Base-by-base conservation (phyloP, 2,888 invertebrate species). In the Rhopalosiphum nymphaeae region DNA sequence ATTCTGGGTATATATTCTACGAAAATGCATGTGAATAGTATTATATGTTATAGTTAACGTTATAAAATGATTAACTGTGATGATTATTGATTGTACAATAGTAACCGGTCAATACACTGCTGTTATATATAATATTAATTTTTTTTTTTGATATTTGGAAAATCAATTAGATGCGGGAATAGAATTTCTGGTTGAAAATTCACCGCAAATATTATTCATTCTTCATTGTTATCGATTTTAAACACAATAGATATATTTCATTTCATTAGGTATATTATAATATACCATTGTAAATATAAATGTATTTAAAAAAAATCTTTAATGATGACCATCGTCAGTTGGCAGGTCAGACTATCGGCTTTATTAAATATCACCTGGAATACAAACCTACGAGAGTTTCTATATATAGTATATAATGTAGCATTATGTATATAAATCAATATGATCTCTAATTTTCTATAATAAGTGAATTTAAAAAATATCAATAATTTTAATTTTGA, bases 401-500 rank as follows among this genome's bases (percentile, higher is more conserved):
- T 25, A 44, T 44, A 25, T 11, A 21, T 26, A 29, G 4, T 42
- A 89, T 89, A 44, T 44, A 26, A 36, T 36, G 26, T 56, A 0
- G 29, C n/a, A n/a, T 57, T 84, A 46, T 42, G 44, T 25, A 29
- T 85, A 91, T 91, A 91, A 91, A 91, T 85, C 56, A 91, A 91
- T 91, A 56, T 86, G 36, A 78, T 46, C 29, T 44, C 42, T 36
- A 13, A 9, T 44, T 91, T 85, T 44, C 26, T 44, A 86, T 26
- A n/a, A 86, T 26, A n/a, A 57, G 29, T 91, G 85, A 56, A n/a
- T 21, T 16, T 91, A 26, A 84, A 84, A 91, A 78, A 78, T 42
- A 84, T 84, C 42, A 42, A 89, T 42, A 57, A 57, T 57, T 42
- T 29, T 53, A 57, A 57, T 57, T 42, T 29, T 53, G 29, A 53